Evolutionary conservation across 2,797 vertebrate genomes (phyloP).

Genomic region (Tinamus major): DNA sequence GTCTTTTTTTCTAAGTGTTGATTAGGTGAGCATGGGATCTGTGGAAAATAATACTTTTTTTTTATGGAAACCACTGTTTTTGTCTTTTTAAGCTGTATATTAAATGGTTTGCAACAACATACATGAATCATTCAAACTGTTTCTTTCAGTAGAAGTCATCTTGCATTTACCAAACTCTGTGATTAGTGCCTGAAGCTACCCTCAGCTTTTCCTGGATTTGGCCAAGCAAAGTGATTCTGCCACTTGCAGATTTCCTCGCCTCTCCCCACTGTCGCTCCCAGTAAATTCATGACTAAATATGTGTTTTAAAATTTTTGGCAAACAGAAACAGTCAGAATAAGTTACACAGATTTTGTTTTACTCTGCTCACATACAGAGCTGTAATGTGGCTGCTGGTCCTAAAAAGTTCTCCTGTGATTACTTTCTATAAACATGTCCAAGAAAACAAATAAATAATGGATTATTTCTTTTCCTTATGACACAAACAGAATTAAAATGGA

Average conservation of each 20-base stretch:
- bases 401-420: neutral
- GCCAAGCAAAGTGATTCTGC: neutral
- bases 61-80: neutral
- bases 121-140: neutral
- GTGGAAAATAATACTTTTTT: neutral
- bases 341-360: neutral
- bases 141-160: neutral
- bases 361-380: too few relatives aligned
- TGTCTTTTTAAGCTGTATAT: neutral
- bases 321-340: neutral
- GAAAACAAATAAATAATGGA: neutral
- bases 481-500: neutral
- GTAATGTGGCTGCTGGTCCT: neutral
- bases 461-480: neutral
- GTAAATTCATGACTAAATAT: neutral
- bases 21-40: neutral
- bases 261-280: neutral
- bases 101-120: neutral
- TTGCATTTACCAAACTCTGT: neutral
- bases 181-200: neutral
- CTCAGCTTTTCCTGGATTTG: neutral
- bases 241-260: neutral
- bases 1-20: neutral
- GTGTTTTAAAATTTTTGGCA: neutral
- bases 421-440: neutral